phyloP scores from a whole-genome alignment of 2,113 vertebrate species.

The Brachyhypopomus occidentalis region DNA sequence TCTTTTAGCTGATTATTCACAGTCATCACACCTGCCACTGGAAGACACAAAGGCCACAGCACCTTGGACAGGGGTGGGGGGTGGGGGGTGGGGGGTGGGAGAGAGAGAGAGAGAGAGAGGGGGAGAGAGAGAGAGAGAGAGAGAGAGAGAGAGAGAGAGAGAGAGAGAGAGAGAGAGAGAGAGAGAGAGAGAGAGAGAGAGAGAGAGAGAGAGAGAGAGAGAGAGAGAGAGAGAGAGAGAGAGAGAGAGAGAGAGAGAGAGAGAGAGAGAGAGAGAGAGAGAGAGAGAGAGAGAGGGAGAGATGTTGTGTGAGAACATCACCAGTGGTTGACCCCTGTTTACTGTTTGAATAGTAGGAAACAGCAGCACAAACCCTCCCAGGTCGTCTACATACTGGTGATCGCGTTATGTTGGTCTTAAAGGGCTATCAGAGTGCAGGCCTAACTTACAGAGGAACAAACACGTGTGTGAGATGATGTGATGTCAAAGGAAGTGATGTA shows the following conservation, averaged over 20 bases:
- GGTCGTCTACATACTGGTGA: too few species aligned
- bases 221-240: background rate
- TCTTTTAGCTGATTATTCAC: conserved; percentile 45
- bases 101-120: background rate
- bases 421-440: too few species aligned
- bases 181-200: background rate
- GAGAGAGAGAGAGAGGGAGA: background rate
- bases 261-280: background rate
- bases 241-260: background rate
- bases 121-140: too few species aligned
- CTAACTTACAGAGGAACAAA: background rate
- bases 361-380: too few species aligned
- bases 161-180: background rate
- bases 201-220: background rate
- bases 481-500: too few species aligned
- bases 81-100: background rate
- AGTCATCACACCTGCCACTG: conserved; percentile 28
- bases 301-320: too few species aligned
- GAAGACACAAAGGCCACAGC: conserved; percentile 16
- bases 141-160: background rate
- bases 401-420: too few species aligned
- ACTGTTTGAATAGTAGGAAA: too few species aligned
- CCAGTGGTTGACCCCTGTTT: too few species aligned
- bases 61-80: conserved; percentile 27
- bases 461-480: background rate